Percentiles rank a stretch among this genome's conserved stretches.
Conservation (phyloP, 2,797 vertebrate genomes). For the Gymnothorax reevesii region DNA sequence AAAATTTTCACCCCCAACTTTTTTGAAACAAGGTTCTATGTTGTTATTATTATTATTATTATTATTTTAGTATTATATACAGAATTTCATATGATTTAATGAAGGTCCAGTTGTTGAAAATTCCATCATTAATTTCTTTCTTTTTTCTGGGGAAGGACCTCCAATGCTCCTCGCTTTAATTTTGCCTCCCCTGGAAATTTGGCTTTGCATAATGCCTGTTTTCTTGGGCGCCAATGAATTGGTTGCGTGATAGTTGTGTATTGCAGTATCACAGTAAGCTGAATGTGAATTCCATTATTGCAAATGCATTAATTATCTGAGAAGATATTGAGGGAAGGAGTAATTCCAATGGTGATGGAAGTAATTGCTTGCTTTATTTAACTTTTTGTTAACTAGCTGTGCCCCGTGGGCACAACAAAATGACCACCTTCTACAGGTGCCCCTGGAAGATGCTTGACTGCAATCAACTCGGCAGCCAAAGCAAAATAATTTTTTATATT, state of each 20-base stretch:
- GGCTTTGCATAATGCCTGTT: not conserved
- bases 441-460: not conserved
- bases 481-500: not conserved
- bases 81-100: too few species aligned
- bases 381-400: not conserved
- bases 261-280: not conserved
- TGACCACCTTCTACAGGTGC: not conserved
- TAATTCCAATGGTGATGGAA: not conserved
- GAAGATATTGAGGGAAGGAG: not conserved
- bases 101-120: too few species aligned
- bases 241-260: not conserved
- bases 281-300: not conserved
- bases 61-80: too few species aligned
- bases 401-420: not conserved
- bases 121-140: too few species aligned
- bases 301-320: not conserved
- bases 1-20: too few species aligned
- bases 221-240: not conserved
- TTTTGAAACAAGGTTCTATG: too few species aligned
- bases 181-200: not conserved
- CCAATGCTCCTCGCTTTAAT: too few species aligned
- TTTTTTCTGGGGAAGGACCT: too few species aligned
- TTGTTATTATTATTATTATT: too few species aligned
- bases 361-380: not conserved
- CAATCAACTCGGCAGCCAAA: not conserved